These are phyloP conservation scores for Drosophila yakuba DNA, from an alignment of 1,140 invertebrate species.

Conservation along the genomic window DNA sequence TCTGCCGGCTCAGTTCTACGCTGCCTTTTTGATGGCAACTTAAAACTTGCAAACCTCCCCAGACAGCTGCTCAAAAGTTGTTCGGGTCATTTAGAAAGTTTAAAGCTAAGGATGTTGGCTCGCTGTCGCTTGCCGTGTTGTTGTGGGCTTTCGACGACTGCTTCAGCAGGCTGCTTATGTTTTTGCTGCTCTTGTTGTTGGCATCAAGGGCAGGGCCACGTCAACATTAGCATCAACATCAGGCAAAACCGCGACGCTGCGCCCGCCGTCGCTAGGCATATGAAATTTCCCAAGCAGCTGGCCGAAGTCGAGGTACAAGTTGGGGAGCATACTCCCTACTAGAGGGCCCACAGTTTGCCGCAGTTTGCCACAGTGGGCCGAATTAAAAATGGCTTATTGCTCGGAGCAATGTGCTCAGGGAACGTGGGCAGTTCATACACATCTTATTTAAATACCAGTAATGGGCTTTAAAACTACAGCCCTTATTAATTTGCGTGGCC, in stretches of 20 bases:
- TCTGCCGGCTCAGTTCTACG: not conserved
- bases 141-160: constrained; percentile 1
- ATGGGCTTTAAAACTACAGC: too few species aligned
- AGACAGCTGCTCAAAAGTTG: constrained; percentile 80
- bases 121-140: constrained; percentile 31
- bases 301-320: constrained; percentile 40
- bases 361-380: not conserved
- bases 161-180: not conserved
- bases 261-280: constrained; percentile 45
- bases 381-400: not conserved
- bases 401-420: too few species aligned
- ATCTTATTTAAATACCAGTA: too few species aligned
- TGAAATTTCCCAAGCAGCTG: constrained; percentile 60
- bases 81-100: constrained; percentile 79
- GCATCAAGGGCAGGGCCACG: constrained; percentile 21
- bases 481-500: too few species aligned
- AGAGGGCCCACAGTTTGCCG: constrained; percentile 4
- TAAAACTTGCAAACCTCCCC: constrained; percentile 52
- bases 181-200: constrained; percentile 1
- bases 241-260: constrained; percentile 33
- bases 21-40: constrained; percentile 58
- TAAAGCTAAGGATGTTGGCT: constrained; percentile 66
- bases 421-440: too few species aligned
- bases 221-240: constrained; percentile 58
- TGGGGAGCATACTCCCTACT: not conserved